Evolutionary conservation across 2,888 invertebrate genomes (phyloP).

Genomic region (Ctenicera cuprea): DNA sequence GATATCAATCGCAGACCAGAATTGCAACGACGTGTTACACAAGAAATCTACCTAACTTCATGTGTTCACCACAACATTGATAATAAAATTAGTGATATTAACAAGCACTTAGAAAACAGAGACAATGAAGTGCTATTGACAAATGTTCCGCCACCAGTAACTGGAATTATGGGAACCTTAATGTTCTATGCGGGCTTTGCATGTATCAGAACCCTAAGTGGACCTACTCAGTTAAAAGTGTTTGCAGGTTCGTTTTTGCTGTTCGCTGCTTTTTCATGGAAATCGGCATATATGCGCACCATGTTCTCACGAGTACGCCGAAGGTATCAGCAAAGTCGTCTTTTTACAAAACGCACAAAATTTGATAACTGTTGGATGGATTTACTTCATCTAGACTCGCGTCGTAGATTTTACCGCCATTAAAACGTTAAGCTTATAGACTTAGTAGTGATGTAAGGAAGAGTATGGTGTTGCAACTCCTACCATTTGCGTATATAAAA

Average conservation of each 20-base stretch:
- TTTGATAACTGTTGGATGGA: slow-evolving; percentile 14
- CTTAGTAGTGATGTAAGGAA: too few relatives aligned
- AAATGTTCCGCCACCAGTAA: background rate
- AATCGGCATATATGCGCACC: slow-evolving; percentile 7
- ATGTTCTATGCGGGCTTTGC: background rate
- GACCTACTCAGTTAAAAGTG: background rate
- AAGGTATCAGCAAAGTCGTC: slow-evolving; percentile 29
- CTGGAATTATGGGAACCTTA: background rate
- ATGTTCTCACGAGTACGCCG: background rate
- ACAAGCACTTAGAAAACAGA: background rate
- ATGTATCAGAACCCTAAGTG: background rate
- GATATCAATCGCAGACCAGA: background rate
- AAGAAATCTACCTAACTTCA: background rate
- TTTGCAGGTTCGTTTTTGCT: slow-evolving; percentile 8
- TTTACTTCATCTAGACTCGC: background rate
- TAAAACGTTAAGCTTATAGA: too few relatives aligned
- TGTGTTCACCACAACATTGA: background rate
- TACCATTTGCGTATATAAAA: too few relatives aligned
- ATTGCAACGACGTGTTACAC: background rate
- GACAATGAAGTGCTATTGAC: background rate
- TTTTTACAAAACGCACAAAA: slow-evolving; percentile 2
- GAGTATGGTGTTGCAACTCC: too few relatives aligned
- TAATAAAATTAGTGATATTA: background rate
- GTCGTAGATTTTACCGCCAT: background rate
- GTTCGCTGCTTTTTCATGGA: slow-evolving; percentile 22